Evolutionary conservation across 2,888 invertebrate genomes (phyloP).

Genomic region (Melinaea marsaeus): DNA sequence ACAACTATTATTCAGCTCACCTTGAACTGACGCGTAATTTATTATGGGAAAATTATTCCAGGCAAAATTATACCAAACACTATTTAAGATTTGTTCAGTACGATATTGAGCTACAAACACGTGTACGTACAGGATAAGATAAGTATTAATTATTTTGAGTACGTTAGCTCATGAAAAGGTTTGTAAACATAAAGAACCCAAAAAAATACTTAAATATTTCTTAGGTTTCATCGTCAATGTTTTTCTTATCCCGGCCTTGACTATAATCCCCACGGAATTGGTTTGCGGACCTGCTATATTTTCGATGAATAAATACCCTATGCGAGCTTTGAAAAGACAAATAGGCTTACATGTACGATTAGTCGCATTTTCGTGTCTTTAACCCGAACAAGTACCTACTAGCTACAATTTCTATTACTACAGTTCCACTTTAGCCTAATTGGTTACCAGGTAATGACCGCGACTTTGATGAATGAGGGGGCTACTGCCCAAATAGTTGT

Average conservation of each 20-base stretch:
- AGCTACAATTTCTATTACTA: neutral
- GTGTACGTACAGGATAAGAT: no score
- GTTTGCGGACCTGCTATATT: constrained; percentile 43
- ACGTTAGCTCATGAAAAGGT: no score
- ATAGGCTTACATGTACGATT: constrained; percentile 1
- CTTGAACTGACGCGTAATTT: constrained; percentile 7
- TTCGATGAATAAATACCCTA: constrained; percentile 32
- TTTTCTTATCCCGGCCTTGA: constrained; percentile 33
- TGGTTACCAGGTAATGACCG: constrained; percentile 2
- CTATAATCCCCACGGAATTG: constrained; percentile 44
- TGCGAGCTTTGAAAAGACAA: constrained; percentile 19
- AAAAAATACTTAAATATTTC: no score
- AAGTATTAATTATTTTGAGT: no score
- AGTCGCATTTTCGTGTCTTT: no score
- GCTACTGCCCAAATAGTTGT: constrained; percentile 6
- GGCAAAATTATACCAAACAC: constrained; percentile 1
- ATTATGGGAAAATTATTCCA: constrained; percentile 11
- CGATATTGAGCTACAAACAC: no score
- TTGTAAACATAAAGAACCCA: no score
- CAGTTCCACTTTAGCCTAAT: neutral
- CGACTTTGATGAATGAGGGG: constrained; percentile 16
- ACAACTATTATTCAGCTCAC: constrained; percentile 19
- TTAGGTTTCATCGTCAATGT: constrained; percentile 24
- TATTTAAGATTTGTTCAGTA: no score
- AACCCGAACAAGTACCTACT: neutral